phyloP scores from a whole-genome alignment of 2,888 invertebrate species.

The Ormyrus labotus region DNA sequence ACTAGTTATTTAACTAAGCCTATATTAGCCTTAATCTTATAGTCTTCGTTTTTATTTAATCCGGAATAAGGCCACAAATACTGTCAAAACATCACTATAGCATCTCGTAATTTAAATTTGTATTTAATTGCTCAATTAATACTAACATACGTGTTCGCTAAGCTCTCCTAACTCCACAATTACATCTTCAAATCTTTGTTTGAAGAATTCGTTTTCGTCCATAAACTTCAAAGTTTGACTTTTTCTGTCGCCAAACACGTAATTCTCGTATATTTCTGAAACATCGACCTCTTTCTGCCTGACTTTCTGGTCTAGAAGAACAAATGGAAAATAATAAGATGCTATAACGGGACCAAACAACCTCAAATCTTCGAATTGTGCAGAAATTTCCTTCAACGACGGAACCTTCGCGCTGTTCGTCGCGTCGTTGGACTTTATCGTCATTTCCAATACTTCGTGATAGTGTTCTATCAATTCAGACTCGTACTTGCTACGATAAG shows the following conservation, averaged over 20 bases:
- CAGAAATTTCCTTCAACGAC: slow-evolving; percentile 63
- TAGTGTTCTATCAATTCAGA: slow-evolving; percentile 55
- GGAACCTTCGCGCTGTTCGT: slow-evolving; percentile 69
- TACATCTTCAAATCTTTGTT: slow-evolving; percentile 61
- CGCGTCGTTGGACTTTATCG: slow-evolving; percentile 49
- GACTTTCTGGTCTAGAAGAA: slow-evolving; percentile 63
- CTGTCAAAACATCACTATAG: no score
- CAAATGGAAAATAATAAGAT: slow-evolving; percentile 64
- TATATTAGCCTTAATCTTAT: no score
- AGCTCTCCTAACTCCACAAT: slow-evolving; percentile 49
- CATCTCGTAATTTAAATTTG: no score
- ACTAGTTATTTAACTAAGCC: no score
- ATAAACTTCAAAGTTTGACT: slow-evolving; percentile 61
- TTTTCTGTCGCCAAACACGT: slow-evolving; percentile 60
- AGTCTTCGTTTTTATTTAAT: no score
- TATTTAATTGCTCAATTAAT: no score
- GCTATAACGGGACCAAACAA: slow-evolving; percentile 65
- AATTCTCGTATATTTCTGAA: slow-evolving; percentile 57
- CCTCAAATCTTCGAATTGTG: slow-evolving; percentile 67
- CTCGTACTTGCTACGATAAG: slow-evolving; percentile 52
- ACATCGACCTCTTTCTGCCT: slow-evolving; percentile 59
- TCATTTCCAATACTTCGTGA: slow-evolving; percentile 45
- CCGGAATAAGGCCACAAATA: no score
- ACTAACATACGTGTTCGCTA: no score
- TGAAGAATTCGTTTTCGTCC: slow-evolving; percentile 62